Evolutionary conservation across 2,113 vertebrate genomes (phyloP).

Genomic region (Siphamia tubifer): DNA sequence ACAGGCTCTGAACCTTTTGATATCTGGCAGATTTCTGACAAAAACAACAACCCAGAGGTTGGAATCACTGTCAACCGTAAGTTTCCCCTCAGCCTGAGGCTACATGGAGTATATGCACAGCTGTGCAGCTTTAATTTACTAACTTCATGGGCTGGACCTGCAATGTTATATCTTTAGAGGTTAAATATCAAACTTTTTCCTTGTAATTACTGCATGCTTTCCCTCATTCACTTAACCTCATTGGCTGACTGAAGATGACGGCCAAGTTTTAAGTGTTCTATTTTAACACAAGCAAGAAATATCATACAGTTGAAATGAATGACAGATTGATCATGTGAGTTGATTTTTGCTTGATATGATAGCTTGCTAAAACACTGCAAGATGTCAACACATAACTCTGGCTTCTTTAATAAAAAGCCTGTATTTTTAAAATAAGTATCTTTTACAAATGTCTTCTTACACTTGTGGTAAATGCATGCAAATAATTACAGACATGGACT

Average conservation of each 20-base stretch:
- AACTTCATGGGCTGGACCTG: not conserved
- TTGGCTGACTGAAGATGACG: no score
- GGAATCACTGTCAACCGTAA: constrained; percentile 94
- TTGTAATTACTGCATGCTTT: not conserved
- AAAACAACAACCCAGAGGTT: constrained; percentile 93
- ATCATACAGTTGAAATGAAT: no score
- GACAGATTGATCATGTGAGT: not conserved
- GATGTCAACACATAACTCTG: not conserved
- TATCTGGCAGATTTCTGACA: constrained; percentile 97
- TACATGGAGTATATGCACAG: constrained; percentile 6
- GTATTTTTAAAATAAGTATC: not conserved
- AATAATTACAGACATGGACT: constrained; percentile 12
- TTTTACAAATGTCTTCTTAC: constrained; percentile 5
- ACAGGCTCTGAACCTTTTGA: constrained; percentile 90
- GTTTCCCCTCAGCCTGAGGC: constrained; percentile 50
- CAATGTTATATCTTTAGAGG: no score
- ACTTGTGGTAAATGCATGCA: constrained; percentile 28
- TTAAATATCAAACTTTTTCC: no score
- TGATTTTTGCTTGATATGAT: not conserved
- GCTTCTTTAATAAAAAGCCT: no score
- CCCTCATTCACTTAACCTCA: not conserved
- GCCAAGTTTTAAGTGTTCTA: no score
- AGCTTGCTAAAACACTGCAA: not conserved
- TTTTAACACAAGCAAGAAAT: no score
- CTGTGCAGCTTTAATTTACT: constrained; percentile 7